Base-by-base conservation (phyloP, 2,113 vertebrate genomes). In the Pygoscelis adeliae region DNA sequence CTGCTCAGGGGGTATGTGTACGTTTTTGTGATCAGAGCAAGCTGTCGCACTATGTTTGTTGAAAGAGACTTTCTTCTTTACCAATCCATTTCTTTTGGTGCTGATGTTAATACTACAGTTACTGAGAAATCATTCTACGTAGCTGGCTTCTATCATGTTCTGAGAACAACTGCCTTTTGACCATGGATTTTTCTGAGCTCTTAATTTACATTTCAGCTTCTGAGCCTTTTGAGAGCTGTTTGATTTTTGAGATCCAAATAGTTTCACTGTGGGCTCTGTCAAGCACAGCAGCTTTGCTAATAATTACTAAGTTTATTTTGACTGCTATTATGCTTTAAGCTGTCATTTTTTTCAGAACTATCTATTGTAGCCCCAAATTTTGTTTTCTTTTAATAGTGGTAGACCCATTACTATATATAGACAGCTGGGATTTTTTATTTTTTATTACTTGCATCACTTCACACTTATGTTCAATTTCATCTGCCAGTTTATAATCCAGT, bases 1-100 rank as follows among this genome's bases (percentile, higher is more conserved):
- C 47, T 76, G 26, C 36, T 56, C 10, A 26, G 18, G 26, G 18
- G 11, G 4, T 30, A 29, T 0, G 0, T 20, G 6, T n/a, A 49
- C 32, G 26, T 16, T 34, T 79, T 7, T 17, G 47, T 21, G 59
- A 13, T 73, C 44, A 63, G 20, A 49, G 16, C 3, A 55, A 66
- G 21, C 7, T 63, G 10, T 40, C 71, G 20, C 12, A 4, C 13
- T 72, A 1, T 25, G 10, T 47, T 21, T 69, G 15, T 81, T 53
- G 52, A 55, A 87, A 69, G 19, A 77, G 4, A 8, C 4, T 70
- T 92, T 26, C 8, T 56, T 72, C 56, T 74, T 85, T 66, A 52
- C 3, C 13, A 30, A 18, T 6, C 3, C 11, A 6, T 81, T 63
- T 87, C 16, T 87, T 86, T 52, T 25, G 11, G 8, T 36, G 10